Base-by-base conservation (phyloP, 1,140 invertebrate genomes). In the Drosophila funebris region DNA sequence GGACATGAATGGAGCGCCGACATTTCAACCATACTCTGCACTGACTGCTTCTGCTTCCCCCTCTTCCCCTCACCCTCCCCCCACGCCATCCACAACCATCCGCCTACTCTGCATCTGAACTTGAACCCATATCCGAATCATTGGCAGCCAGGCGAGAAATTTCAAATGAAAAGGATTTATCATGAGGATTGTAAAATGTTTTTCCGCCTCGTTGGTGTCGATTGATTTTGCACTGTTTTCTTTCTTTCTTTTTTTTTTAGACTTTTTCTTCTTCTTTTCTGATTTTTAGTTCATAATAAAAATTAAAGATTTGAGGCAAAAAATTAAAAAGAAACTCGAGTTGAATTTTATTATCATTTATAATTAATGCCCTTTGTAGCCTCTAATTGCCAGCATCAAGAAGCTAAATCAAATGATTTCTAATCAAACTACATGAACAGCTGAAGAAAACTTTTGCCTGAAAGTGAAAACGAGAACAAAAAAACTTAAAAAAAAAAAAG, bases 401-500 rank as follows among this genome's bases (percentile, higher is more conserved):
- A 27, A 48, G 7, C 13, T 24, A 14, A 48, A 29, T 48, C 44
- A 33, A 52, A 33, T 33, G 29, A 33, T 33, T 33, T 18, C 27
- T 27, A 52, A 52, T 52, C 48, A 52, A 16, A 61, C 14, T 52
- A 29, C 13, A 41, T 6, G n/a, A 48, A 29, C 16, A 52, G 24
- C 29, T 52, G 46, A 27, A 13, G 22, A 39, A 46, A 79, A 82
- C 57, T 44, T 69, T 77, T 57, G 64, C 41, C 36, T 16, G 70
- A 85, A 85, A 85, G 77, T 87, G 81, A 85, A 85, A 85, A 81
- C 77, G 58, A 85, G 82, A 85, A 84, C 81, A 69, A 73, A 64
- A 67, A 74, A 56, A 57, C 72, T 67, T 44, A 63, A 43, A 64
- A 33, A 27, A 46, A 48, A 27, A 24, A 29, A 50, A 29, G 43